Base-by-base conservation (phyloP, 2,888 invertebrate genomes). In the Hecatera dysodea region DNA sequence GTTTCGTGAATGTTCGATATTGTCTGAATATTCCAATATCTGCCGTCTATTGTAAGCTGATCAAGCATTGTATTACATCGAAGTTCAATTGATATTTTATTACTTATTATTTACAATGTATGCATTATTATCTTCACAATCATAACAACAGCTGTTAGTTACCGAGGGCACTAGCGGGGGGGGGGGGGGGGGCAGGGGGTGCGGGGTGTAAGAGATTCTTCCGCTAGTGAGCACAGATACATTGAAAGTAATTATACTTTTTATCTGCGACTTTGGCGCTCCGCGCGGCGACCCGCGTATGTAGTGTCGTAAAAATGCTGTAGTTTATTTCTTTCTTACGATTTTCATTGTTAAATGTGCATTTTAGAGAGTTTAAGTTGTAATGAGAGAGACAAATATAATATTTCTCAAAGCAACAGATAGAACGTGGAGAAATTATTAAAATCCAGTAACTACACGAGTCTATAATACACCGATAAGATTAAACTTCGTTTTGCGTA, bases 111-210 rank as follows among this genome's bases (percentile, higher is more conserved):
- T 52, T 59, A 53, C 36, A n/a, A 50, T 72, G 44, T 27, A 22
- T 17, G 22, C 39, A 39, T 52, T 63, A 73, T 79, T 61, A 63
- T 52, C 19, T 60, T 12, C 46, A 64, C 80, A 68, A 15, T 36
- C 39, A 64, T 48, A 64, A n/a, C 42, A 53, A 57, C 80, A 65
- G 75, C 61, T 75, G 57, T 19, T 69, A 17, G 19, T 62, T 65
- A 56, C 19, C 24, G 12, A 27, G 61, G 19, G 67, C n/a, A 24
- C 11, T 0, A 15, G 46, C 39, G 27, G 42, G 7, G 8, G 42
- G 5, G 36, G 11, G 39, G 2, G 39, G 2, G 12, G 11, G 15
- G 39, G 7, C 19, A 7, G 19, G 24, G 9, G 9, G 17, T 15
- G 2, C 15, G 17, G 22, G 22, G 8, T 15, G 24, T 7, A n/a